Evolutionary conservation across 2,888 invertebrate genomes (phyloP).

Genomic region (Epinotia demarniana): DNA sequence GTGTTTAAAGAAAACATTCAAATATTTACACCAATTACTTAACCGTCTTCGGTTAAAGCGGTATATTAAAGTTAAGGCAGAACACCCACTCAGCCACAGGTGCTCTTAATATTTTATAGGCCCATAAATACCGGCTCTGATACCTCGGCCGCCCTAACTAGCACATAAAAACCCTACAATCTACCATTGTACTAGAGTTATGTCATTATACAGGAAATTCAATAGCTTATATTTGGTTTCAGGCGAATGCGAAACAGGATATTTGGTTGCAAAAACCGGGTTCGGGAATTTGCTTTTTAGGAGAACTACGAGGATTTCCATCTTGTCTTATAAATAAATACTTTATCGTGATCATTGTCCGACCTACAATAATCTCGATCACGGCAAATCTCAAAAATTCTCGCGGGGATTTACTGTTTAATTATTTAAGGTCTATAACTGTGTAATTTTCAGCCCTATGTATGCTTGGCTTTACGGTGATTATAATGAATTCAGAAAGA

Average conservation of each 20-base stretch:
- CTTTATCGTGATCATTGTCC: neutral
- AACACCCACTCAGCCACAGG: constrained; percentile 61
- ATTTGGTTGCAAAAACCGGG: neutral
- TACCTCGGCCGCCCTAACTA: constrained; percentile 53
- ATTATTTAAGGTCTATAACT: too few species aligned
- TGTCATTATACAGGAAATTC: constrained; percentile 25
- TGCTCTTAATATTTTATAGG: constrained; percentile 71
- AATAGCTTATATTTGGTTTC: constrained; percentile 25
- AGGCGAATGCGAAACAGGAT: neutral
- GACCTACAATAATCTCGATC: neutral
- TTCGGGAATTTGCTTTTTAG: neutral
- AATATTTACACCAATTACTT: constrained; percentile 33
- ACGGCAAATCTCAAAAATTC: neutral
- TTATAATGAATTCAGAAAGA: constrained; percentile 1
- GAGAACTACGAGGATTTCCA: neutral
- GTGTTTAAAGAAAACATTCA: constrained; percentile 17
- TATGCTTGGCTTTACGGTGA: neutral
- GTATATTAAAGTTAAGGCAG: constrained; percentile 20
- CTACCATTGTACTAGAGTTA: constrained; percentile 22
- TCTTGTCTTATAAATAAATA: neutral
- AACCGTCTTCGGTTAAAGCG: constrained; percentile 10
- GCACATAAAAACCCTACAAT: constrained; percentile 54
- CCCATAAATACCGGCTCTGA: constrained; percentile 63
- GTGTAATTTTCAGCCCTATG: neutral
- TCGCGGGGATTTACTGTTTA: neutral